Conservation (phyloP, 2,113 vertebrate species). For the Pampusana beccarii region DNA sequence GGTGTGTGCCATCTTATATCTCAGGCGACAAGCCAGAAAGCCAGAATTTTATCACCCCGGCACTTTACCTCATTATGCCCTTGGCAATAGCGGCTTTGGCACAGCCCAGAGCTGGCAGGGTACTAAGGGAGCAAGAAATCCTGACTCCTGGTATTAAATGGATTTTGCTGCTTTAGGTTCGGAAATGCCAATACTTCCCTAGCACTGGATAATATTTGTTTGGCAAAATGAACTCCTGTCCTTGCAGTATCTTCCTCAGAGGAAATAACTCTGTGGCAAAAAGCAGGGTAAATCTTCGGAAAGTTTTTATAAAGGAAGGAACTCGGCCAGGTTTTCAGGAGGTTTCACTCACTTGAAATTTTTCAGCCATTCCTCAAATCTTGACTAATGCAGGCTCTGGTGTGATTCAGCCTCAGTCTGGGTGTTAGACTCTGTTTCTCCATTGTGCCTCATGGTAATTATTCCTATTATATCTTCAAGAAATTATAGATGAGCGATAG, state of each 20-base stretch:
- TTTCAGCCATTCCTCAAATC: slow-evolving; percentile 32
- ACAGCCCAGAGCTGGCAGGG: background rate
- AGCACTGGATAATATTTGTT: background rate
- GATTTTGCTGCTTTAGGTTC: background rate
- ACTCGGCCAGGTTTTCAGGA: slow-evolving; percentile 14
- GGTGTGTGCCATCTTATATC: background rate
- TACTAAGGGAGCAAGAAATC: background rate
- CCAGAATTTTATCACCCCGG: background rate
- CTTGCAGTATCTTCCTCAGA: background rate
- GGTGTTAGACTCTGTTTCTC: background rate
- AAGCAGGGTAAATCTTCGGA: slow-evolving; percentile 23
- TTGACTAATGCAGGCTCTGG: slow-evolving; percentile 11
- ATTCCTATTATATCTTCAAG: slow-evolving; percentile 56
- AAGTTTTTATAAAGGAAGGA: slow-evolving; percentile 10
- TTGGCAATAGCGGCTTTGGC: slow-evolving; percentile 54
- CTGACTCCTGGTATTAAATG: background rate
- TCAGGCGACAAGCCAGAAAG: slow-evolving; percentile 12
- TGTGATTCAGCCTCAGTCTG: slow-evolving; percentile 40
- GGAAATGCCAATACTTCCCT: background rate
- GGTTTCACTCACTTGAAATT: background rate
- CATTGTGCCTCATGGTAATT: slow-evolving; percentile 64
- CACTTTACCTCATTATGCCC: slow-evolving; percentile 63
- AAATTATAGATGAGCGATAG: slow-evolving; percentile 44
- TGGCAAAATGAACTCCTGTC: background rate
- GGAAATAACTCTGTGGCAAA: background rate